Percentiles rank a stretch among this genome's conserved stretches.
phyloP scores from a whole-genome alignment of 2,888 invertebrate species.

The Cactoblastis cactorum region DNA sequence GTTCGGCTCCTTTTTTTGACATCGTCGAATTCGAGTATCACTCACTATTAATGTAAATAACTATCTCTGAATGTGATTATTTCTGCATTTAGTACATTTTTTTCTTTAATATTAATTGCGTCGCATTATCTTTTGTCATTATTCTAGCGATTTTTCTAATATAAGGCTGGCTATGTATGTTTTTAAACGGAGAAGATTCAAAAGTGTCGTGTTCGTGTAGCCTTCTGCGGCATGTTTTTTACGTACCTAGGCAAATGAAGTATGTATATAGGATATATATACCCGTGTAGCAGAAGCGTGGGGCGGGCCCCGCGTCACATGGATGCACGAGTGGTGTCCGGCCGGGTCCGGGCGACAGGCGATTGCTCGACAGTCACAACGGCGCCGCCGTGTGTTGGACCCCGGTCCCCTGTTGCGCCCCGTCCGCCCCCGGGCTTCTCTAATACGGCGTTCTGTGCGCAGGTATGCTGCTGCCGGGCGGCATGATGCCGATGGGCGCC shows the following conservation, averaged over 20 bases:
- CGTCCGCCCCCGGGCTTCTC: conserved; percentile 22
- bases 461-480: conserved; percentile 73
- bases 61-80: neutral
- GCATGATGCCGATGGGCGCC: conserved; percentile 76
- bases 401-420: conserved; percentile 48
- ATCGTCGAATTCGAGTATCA: too few species aligned
- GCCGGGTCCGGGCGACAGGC: conserved; percentile 49
- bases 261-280: neutral
- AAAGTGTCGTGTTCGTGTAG: too few species aligned
- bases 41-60: neutral
- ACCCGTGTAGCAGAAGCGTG: neutral
- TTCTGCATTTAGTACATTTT: neutral
- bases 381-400: conserved; percentile 61
- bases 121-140: neutral
- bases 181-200: neutral
- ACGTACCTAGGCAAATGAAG: neutral
- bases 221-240: too few species aligned
- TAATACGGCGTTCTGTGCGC: conserved; percentile 39
- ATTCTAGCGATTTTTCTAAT: neutral
- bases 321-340: conserved; percentile 18
- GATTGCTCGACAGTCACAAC: conserved; percentile 64
- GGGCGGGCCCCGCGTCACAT: neutral
- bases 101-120: too few species aligned
- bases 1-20: too few species aligned
- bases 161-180: neutral